These are phyloP conservation scores for Podargus strigoides DNA, from an alignment of 2,797 vertebrate genomes.

Conservation along the genomic window DNA sequence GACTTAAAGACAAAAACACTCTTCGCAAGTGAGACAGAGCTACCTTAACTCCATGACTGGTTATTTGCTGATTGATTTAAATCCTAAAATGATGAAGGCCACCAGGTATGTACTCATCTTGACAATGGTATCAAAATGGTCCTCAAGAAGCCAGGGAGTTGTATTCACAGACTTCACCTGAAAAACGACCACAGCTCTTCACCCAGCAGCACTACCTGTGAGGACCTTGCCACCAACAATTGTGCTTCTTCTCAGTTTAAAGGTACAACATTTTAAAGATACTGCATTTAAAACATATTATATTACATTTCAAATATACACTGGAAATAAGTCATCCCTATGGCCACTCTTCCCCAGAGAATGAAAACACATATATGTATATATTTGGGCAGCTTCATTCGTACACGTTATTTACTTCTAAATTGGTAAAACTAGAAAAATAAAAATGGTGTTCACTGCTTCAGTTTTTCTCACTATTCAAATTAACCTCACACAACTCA, in stretches of 20 bases:
- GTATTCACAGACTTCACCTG: slow-evolving; percentile 82
- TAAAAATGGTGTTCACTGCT: neutral
- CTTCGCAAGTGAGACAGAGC: neutral
- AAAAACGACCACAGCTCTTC: neutral
- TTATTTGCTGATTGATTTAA: slow-evolving; percentile 87
- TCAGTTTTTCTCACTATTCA: too few relatives aligned
- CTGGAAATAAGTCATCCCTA: neutral
- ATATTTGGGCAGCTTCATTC: neutral
- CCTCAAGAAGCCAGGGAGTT: slow-evolving; percentile 80
- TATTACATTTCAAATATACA: neutral
- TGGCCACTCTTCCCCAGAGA: neutral
- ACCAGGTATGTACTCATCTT: slow-evolving; percentile 94
- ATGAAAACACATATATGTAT: fast-evolving
- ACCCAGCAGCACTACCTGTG: neutral
- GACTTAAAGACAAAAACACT: neutral
- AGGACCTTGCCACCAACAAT: neutral
- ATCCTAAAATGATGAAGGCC: slow-evolving; percentile 91
- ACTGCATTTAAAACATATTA: too few relatives aligned
- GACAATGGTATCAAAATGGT: slow-evolving; percentile 86
- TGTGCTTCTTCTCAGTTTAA: neutral
- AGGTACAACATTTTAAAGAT: too few relatives aligned
- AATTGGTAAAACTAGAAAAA: neutral
- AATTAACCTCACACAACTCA: neutral
- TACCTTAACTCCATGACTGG: slow-evolving; percentile 85
- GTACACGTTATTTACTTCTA: neutral